Evolutionary conservation across 2,888 invertebrate species (phyloP).

Genomic region (Fissipunctia ypsillon): DNA sequence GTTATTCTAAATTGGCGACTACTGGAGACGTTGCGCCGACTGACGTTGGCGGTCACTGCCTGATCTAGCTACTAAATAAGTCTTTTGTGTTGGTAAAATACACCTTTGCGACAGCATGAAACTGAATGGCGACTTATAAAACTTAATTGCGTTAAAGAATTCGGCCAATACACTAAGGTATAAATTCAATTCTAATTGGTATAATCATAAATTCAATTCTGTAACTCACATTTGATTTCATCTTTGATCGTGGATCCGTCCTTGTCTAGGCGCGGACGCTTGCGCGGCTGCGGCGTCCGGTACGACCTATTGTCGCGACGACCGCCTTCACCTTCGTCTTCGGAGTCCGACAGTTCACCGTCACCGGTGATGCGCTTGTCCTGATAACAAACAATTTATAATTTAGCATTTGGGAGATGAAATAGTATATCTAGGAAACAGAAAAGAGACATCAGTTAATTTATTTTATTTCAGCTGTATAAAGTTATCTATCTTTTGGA

Average conservation of each 20-base stretch:
- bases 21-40: neutral
- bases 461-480: neutral
- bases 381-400: conserved; percentile 61
- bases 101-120: neutral
- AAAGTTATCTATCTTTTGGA: neutral
- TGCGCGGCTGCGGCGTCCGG: conserved; percentile 90
- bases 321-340: conserved; percentile 95
- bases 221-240: conserved; percentile 91
- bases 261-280: conserved; percentile 94
- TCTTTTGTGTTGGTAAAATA: neutral
- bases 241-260: conserved; percentile 91
- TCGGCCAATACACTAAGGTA: neutral
- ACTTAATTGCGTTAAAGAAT: neutral
- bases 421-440: neutral
- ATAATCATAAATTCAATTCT: neutral
- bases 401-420: neutral
- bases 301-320: conserved; percentile 92
- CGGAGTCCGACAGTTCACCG: conserved; percentile 98
- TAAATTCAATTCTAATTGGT: neutral
- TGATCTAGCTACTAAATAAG: neutral
- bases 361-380: conserved; percentile 99
- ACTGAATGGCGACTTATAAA: neutral
- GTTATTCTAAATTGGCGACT: conserved; percentile 11
- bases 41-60: neutral
- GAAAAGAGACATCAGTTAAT: neutral